These are phyloP conservation scores for Rhinichthys osculus DNA, from an alignment of 2,797 vertebrate species.

Conservation along the genomic window DNA sequence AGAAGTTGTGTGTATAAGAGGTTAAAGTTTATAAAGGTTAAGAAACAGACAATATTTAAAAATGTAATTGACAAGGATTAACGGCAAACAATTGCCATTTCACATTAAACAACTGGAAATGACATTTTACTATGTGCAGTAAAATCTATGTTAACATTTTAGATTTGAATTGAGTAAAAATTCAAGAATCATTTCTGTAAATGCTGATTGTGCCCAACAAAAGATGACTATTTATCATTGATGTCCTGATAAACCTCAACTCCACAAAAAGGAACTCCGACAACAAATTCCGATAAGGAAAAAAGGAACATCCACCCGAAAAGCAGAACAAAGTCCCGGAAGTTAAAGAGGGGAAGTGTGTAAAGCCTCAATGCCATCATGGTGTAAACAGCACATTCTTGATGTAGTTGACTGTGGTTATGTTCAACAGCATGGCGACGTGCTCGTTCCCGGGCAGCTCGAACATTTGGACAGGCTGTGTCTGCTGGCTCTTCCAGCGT, in stretches of 20 bases:
- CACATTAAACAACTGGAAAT: not conserved
- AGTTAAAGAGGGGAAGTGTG: constrained; percentile 10
- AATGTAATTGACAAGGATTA: not conserved
- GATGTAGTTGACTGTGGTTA: constrained; percentile 89
- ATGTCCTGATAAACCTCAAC: not conserved
- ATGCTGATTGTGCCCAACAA: not conserved
- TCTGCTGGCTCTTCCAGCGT: constrained; percentile 83
- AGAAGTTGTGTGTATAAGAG: not conserved
- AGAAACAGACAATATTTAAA: not conserved
- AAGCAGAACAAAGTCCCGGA: constrained; percentile 31
- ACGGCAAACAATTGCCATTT: not conserved
- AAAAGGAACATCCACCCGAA: constrained; percentile 24
- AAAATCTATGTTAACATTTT: not conserved
- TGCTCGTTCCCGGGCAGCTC: constrained; percentile 90
- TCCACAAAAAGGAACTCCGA: not conserved
- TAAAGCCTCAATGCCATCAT: constrained; percentile 55
- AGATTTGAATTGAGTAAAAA: not conserved
- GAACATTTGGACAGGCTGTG: constrained; percentile 80
- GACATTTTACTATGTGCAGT: not conserved
- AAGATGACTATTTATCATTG: not conserved
- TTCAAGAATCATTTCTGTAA: not conserved
- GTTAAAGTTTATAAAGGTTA: not conserved
- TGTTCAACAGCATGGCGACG: constrained; percentile 88
- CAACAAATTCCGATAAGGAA: not conserved
- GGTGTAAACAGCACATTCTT: constrained; percentile 84